Conservation (phyloP, 1,140 invertebrate genomes). For the Zaprionus africanus region DNA sequence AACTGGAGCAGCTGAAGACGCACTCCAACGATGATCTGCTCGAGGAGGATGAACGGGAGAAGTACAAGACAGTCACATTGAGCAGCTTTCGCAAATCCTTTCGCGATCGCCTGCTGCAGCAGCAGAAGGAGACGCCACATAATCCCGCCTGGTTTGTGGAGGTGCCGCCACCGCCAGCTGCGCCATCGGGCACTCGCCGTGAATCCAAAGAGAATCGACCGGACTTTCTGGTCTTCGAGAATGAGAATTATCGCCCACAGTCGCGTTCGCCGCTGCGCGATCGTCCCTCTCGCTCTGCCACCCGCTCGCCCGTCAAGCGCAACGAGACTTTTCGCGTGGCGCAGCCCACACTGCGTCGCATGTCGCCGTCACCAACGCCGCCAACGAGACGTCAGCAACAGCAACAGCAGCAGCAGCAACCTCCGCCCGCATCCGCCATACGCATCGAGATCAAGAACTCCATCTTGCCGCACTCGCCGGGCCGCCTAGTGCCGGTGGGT, state of each 20-base stretch:
- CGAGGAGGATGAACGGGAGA: constrained; percentile 73
- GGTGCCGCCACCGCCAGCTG: constrained; percentile 58
- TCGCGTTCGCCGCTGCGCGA: constrained; percentile 77
- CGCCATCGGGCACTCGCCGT: constrained; percentile 4
- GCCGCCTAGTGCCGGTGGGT: constrained; percentile 76
- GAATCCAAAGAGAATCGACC: constrained; percentile 75
- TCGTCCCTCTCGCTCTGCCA: constrained; percentile 63
- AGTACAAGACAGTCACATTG: constrained; percentile 80
- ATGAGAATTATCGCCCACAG: constrained; percentile 78
- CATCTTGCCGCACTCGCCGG: constrained; percentile 72
- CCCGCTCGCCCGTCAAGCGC: constrained; percentile 80
- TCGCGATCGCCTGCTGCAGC: constrained; percentile 74
- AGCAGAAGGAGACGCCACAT: constrained; percentile 72
- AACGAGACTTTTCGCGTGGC: constrained; percentile 78
- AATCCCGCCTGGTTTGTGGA: constrained; percentile 83
- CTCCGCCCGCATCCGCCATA: constrained; percentile 54
- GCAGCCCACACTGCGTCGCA: constrained; percentile 48
- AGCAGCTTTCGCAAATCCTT: constrained; percentile 83
- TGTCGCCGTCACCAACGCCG: constrained; percentile 50
- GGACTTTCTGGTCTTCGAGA: constrained; percentile 78
- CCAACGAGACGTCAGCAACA: not conserved
- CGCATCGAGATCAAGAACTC: constrained; percentile 83
- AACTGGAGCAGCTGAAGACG: constrained; percentile 75
- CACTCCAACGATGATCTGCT: constrained; percentile 68
- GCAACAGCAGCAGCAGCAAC: not conserved